Percentiles rank a stretch among this genome's conserved stretches.
Conservation (phyloP, 2,797 vertebrate species). For the Enteromius fasciolatus region DNA sequence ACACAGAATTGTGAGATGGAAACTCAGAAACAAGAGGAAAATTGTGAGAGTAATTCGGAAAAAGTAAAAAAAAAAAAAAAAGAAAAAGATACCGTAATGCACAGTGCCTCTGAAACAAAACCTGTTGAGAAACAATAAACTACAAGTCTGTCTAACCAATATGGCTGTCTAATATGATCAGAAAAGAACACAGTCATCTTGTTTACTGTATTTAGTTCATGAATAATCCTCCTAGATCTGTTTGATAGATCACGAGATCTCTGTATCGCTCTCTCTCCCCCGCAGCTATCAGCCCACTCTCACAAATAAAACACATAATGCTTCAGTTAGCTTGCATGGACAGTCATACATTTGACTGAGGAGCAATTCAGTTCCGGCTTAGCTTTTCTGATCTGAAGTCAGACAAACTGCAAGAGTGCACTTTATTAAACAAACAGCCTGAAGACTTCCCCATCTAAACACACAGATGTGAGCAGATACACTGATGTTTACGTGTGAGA, state of each 20-base stretch:
- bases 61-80: too few species aligned
- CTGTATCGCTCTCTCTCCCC: background rate
- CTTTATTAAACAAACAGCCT: slow-evolving; percentile 7
- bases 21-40: background rate
- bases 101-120: background rate
- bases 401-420: background rate
- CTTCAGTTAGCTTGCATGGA: background rate
- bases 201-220: too few species aligned
- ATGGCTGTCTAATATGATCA: background rate
- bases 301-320: background rate
- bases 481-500: background rate
- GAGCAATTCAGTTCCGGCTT: background rate
- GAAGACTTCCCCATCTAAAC: background rate
- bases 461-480: background rate
- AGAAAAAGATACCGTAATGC: background rate
- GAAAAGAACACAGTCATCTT: too few species aligned
- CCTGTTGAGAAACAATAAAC: background rate
- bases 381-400: background rate
- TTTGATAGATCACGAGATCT: background rate
- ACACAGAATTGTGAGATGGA: background rate
- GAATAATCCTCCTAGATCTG: background rate
- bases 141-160: background rate
- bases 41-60: too few species aligned
- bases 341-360: background rate
- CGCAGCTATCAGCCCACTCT: background rate